Base-by-base conservation (phyloP, 1,140 invertebrate genomes). In the Magallana ariakensis region DNA sequence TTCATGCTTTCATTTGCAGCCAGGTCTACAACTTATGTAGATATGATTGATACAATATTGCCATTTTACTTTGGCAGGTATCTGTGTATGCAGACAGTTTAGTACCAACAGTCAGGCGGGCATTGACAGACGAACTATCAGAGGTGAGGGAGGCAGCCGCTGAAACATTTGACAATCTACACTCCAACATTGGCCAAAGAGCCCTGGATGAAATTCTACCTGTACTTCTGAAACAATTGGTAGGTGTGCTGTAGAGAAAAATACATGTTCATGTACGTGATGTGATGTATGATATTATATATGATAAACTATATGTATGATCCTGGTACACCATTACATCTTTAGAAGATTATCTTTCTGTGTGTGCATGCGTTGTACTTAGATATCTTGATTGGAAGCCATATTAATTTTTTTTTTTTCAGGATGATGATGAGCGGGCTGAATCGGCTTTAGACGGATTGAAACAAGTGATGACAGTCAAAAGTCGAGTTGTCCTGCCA, bases 141-240 rank as follows among this genome's bases (percentile, higher is more conserved):
- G 97, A 98, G 95, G 98, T 99, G 10, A 95, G 99, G 80, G 96
- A 97, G 94, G 98, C 98, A 26, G 99, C 99, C 8, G 98, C 99
- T 9, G 97, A 98, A 92, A 99, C 99, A 0, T 99, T 99, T 95
- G 98, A 99, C 92, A 97, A 97, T 92, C 96, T 99, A 62, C 98
- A 99, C 95, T 96, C 97, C 57, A 99, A 98, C 57, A 98, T 99
- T 56, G 99, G 99, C 66, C 96, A 97, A 56, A 96, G 98, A 91
- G 99, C 99, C 55, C 95, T 99, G n/a, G 99, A 99, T 95, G 99
- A 99, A 93, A 99, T 99, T 94, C 94, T 99, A 83, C 98, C 98
- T 80, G 96, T 96, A 84, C 97, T 99, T 96, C 95, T 99, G 87
- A 96, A 97, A 26, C 96, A 97, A 90, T 94, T 99, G 92, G 96